Evolutionary conservation across 2,113 vertebrate genomes (phyloP).

Genomic region (Lontra canadensis): DNA sequence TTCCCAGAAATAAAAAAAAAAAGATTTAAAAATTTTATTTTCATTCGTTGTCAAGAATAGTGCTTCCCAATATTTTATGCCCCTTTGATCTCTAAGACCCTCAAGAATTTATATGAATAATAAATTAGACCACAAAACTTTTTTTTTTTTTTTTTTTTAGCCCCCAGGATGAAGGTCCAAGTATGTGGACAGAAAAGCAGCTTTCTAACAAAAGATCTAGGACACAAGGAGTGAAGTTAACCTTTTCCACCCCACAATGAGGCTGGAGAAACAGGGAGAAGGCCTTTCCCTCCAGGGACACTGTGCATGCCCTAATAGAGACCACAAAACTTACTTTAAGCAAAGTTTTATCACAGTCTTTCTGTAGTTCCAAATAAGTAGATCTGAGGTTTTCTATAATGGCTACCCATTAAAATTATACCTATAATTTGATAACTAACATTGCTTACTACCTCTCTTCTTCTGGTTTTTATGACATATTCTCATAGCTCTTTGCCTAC

Average conservation of each 20-base stretch:
- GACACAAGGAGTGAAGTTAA: background rate
- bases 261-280: background rate
- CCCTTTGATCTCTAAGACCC: background rate
- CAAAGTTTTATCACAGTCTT: background rate
- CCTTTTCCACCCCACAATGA: background rate
- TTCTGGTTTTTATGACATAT: background rate
- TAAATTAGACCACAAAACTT: background rate
- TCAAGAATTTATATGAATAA: background rate
- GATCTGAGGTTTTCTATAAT: background rate
- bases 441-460: background rate
- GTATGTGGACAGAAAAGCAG: background rate
- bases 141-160: background rate
- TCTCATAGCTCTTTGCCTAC: background rate
- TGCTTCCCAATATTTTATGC: background rate
- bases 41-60: background rate
- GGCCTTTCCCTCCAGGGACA: background rate
- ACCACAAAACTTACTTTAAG: background rate
- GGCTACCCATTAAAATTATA: background rate
- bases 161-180: background rate
- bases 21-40: background rate
- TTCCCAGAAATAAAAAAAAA: conserved; percentile 37
- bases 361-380: background rate
- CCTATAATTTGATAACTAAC: background rate
- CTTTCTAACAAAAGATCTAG: background rate
- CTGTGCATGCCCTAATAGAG: background rate